These are phyloP conservation scores for Rhea americana DNA, from an alignment of 2,113 vertebrate genomes.

Conservation along the genomic window DNA sequence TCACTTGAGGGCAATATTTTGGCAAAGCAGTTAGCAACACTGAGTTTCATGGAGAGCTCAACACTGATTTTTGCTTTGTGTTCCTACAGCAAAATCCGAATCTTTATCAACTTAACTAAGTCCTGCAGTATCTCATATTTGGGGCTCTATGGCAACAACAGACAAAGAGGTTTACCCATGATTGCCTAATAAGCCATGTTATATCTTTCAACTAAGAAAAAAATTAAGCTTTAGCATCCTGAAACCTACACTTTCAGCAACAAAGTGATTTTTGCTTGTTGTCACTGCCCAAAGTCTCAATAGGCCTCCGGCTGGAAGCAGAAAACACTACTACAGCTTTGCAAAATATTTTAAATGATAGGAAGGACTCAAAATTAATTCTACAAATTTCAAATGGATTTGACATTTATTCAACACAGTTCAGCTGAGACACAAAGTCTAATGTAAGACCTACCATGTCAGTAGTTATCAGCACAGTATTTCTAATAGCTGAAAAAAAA, in stretches of 20 bases:
- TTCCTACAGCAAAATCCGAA: fast-evolving
- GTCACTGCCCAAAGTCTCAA: background rate
- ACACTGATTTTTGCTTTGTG: background rate
- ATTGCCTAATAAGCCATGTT: background rate
- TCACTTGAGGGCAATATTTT: background rate
- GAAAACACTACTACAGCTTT: background rate
- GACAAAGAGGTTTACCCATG: background rate
- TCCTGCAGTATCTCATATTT: background rate
- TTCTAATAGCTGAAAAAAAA: background rate
- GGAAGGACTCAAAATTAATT: too few species aligned
- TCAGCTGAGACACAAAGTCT: too few species aligned
- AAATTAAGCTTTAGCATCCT: background rate
- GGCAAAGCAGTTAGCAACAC: background rate
- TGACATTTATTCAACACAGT: background rate
- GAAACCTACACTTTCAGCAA: fast-evolving
- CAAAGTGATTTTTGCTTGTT: background rate
- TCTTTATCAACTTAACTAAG: background rate
- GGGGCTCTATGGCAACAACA: background rate
- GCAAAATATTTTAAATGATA: background rate
- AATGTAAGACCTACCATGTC: background rate
- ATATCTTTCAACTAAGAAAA: background rate
- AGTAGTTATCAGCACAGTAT: background rate
- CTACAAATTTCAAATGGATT: background rate
- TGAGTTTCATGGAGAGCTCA: background rate
- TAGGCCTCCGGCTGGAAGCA: background rate